These are phyloP conservation scores for Drosophila suzukii DNA, from an alignment of 1,140 invertebrate genomes.

Conservation along the genomic window DNA sequence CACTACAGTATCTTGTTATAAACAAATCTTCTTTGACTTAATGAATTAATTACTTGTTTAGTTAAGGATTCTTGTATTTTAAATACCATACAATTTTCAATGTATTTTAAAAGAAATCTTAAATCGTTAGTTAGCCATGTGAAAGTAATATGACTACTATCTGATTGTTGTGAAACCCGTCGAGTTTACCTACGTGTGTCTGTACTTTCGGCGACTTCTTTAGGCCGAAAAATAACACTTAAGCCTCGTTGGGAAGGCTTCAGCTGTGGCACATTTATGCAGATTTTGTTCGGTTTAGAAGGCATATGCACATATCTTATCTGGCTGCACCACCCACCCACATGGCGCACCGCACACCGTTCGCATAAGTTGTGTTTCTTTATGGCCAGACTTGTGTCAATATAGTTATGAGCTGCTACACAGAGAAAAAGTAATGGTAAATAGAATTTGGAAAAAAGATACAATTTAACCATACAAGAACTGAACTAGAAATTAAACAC, in stretches of 20 bases:
- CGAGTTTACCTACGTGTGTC: conserved; percentile 9
- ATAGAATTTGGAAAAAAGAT: no score
- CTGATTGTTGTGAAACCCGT: conserved; percentile 2
- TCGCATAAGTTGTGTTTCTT: conserved; percentile 38
- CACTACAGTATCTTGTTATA: neutral
- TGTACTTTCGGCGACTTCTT: conserved; percentile 24
- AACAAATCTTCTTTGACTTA: neutral
- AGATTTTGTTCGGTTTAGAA: conserved; percentile 51
- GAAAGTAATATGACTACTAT: conserved; percentile 9
- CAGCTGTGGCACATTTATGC: conserved; percentile 50
- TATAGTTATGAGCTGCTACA: conserved; percentile 38
- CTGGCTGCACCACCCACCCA: conserved; percentile 57
- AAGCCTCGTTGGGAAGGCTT: conserved; percentile 36
- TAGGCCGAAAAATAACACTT: conserved; percentile 22
- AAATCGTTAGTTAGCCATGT: neutral
- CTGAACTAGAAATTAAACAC: no score
- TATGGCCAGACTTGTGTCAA: conserved; percentile 45
- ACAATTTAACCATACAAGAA: no score
- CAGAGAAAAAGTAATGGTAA: conserved; percentile 4
- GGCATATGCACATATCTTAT: conserved; percentile 47
- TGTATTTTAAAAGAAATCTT: neutral
- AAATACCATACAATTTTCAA: neutral
- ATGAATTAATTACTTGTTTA: no score
- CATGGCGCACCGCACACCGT: conserved; percentile 11
- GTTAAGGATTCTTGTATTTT: no score